Evolutionary conservation across 2,888 invertebrate species (phyloP), one percentile per base, ranked within the genome.

Genomic region (Acleris emargana): DNA sequence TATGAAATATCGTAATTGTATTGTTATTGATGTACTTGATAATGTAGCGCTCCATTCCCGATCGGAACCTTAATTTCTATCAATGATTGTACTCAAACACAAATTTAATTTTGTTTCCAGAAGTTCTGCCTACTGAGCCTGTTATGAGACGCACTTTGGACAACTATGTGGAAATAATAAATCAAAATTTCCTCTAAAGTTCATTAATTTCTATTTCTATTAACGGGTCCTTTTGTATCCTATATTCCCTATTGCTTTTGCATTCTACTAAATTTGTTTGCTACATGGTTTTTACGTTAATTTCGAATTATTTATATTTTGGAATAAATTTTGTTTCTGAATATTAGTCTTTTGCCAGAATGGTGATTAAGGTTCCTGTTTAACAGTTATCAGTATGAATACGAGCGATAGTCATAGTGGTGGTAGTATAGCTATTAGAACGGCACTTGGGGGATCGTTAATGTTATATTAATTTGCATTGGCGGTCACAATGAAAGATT

Each of bases 101-200:
- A 81, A 87, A 85, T 55, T 58, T 66, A 45, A 87, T 92, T 91
- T 91, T 91, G 86, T 89, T 92, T 92, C 77, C 92, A 92, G 92
- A 92, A 89, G 74, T 86, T 79, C 91, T 89, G 86, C 89, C 84
- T 81, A 88, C 89, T 87, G 83, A 88, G 87, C 88, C 91, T 84
- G 90, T 91, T 82, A 66, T 66, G 90, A 89, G 89, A 89, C 89
- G 87, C 90, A 88, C 88, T 87, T 83, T 91, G 92, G 92, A 91
- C 87, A 86, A 87, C 86, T 90, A 89, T 91, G 89, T 91, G 92
- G 91, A 92, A 91, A 92, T 91, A 91, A 91, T 91, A 91, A 91
- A 91, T 89, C 90, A 83, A 88, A 91, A 91, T 91, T 91, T 91
- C 89, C 89, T 86, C 81, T 84, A 81, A 83, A 82, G 78, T 86